Evolutionary conservation across 2,888 invertebrate genomes (phyloP).

Genomic region (Drosophila mimetica): DNA sequence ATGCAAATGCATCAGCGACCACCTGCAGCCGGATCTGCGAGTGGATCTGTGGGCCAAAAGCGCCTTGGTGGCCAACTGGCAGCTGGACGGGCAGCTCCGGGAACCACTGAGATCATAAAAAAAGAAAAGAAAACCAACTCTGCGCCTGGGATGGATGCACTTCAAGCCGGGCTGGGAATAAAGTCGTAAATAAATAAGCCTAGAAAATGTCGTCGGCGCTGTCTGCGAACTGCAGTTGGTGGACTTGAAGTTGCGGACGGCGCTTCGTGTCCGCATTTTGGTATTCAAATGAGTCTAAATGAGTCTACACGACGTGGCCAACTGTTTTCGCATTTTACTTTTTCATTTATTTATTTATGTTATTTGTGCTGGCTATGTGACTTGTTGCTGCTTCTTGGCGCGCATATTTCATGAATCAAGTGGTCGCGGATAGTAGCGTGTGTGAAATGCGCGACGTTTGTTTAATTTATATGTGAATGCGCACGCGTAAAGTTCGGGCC

Average conservation of each 20-base stretch:
- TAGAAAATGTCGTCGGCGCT: conserved; percentile 45
- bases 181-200: conserved; percentile 57
- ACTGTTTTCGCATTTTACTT: conserved; percentile 47
- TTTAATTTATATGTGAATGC: conserved; percentile 80
- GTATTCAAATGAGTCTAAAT: conserved; percentile 73
- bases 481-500: conserved; percentile 63
- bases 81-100: conserved; percentile 24
- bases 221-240: conserved; percentile 33
- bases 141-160: conserved; percentile 36
- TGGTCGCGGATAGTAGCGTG: conserved; percentile 57
- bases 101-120: conserved; percentile 34
- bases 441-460: conserved; percentile 73
- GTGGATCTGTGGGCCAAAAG: conserved; percentile 7
- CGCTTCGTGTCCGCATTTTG: conserved; percentile 54
- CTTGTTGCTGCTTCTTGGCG: conserved; percentile 59
- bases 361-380: conserved; percentile 33
- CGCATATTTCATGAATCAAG: conserved; percentile 78
- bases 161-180: conserved; percentile 33
- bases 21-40: conserved; percentile 33
- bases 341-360: conserved; percentile 40
- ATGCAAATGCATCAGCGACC: conserved; percentile 35
- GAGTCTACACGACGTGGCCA: conserved; percentile 57
- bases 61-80: conserved; percentile 29
- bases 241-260: conserved; percentile 34
- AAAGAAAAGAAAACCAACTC: conserved; percentile 2